A percentile compares a stretch with the other conserved stretches of the same genome.
These are phyloP conservation scores for Euspilapteryx auroguttella DNA, from an alignment of 2,888 invertebrate genomes.

Conservation along the genomic window DNA sequence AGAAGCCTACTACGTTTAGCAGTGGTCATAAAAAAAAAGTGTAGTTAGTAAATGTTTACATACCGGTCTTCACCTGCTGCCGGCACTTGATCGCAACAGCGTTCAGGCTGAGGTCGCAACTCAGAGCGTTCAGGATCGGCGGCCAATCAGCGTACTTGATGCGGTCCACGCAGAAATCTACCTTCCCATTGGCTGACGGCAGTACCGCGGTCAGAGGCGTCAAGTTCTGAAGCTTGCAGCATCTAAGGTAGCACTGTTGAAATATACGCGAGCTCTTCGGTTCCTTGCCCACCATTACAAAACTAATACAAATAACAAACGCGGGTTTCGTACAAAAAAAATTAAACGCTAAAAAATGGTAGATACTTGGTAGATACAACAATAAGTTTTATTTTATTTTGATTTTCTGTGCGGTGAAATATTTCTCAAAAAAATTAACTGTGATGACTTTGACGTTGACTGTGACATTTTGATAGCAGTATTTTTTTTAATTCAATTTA, in stretches of 20 bases:
- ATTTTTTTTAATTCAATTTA: too few relatives aligned
- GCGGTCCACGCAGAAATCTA: constrained; percentile 74
- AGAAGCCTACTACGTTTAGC: too few relatives aligned
- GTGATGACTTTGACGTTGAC: too few relatives aligned
- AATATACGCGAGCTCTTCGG: constrained; percentile 43
- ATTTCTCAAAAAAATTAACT: too few relatives aligned
- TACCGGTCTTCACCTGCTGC: constrained; percentile 44
- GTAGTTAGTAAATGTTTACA: too few relatives aligned
- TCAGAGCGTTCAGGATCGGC: constrained; percentile 71
- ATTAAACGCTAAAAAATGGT: too few relatives aligned
- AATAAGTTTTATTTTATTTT: too few relatives aligned
- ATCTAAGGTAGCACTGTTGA: constrained; percentile 50
- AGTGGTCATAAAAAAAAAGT: too few relatives aligned
- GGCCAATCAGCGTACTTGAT: constrained; percentile 77
- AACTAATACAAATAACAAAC: constrained; percentile 16
- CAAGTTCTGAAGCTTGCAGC: constrained; percentile 50
- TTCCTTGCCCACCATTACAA: constrained; percentile 49
- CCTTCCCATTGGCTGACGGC: constrained; percentile 45
- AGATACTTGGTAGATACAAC: too few relatives aligned
- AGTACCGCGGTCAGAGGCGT: constrained; percentile 37
- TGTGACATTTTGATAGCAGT: too few relatives aligned
- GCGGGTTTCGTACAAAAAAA: too few relatives aligned
- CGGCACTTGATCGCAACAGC: constrained; percentile 68
- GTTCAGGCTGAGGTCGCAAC: constrained; percentile 71
- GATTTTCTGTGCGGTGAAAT: too few relatives aligned